Conservation (phyloP, 2,113 vertebrate species). For the Nannospalax galili region DNA sequence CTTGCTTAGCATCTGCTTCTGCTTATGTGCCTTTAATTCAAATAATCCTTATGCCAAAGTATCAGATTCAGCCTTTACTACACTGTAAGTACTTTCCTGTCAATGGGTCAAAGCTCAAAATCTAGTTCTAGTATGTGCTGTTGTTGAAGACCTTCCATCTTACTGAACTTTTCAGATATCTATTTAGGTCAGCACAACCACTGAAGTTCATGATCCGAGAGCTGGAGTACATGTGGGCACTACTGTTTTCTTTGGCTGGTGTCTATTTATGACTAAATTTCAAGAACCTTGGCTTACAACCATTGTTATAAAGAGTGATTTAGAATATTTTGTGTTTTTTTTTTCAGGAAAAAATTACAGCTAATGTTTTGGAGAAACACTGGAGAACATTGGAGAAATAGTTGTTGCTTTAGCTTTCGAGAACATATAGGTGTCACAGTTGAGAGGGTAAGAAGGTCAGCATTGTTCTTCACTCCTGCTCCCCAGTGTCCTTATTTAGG, state of each 20-base stretch:
- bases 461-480: accelerated
- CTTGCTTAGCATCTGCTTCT: too few relatives aligned
- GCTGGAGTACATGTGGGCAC: not conserved
- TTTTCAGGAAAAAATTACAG: not conserved
- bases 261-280: not conserved
- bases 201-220: not conserved
- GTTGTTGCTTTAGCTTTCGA: not conserved
- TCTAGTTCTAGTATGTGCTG: too few relatives aligned
- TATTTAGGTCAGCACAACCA: too few relatives aligned
- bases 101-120: not conserved
- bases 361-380: too few relatives aligned
- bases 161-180: not conserved
- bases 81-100: not conserved
- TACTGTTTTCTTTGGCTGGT: not conserved
- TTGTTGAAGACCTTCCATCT: not conserved
- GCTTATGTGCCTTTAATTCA: not conserved
- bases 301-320: not conserved
- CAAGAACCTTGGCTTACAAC: not conserved
- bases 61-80: not conserved
- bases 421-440: not conserved
- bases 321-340: not conserved
- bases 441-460: not conserved
- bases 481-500: not conserved
- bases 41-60: not conserved
- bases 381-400: not conserved